Evolutionary conservation across 1,140 invertebrate genomes (phyloP).

Genomic region (Lerema accius): DNA sequence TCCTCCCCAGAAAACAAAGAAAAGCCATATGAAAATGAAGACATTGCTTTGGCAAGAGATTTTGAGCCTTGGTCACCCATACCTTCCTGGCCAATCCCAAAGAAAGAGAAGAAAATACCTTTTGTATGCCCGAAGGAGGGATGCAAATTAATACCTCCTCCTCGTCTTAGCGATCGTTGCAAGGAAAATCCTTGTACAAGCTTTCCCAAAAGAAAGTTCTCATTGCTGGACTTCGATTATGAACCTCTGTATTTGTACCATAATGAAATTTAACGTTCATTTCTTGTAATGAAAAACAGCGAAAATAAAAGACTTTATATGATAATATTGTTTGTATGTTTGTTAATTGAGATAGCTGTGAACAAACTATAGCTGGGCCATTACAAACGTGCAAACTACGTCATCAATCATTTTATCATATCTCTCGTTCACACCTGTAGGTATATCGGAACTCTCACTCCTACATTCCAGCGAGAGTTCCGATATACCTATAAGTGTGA

Average conservation of each 20-base stretch:
- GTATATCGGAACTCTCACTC: no score
- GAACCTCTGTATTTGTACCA: constrained; percentile 3
- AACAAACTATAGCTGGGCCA: no score
- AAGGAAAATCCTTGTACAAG: constrained; percentile 17
- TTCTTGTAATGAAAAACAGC: constrained; percentile 23
- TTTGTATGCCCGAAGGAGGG: constrained; percentile 55
- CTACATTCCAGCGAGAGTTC: no score
- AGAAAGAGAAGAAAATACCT: constrained; percentile 40
- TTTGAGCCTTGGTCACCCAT: constrained; percentile 64
- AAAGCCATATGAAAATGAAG: background rate
- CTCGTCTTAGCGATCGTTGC: constrained; percentile 26
- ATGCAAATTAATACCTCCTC: constrained; percentile 43
- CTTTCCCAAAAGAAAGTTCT: constrained; percentile 14
- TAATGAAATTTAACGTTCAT: constrained; percentile 1
- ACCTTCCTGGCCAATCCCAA: constrained; percentile 54
- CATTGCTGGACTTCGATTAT: background rate
- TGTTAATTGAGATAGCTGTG: no score
- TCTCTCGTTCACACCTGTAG: no score
- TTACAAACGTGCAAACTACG: no score
- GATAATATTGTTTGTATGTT: no score
- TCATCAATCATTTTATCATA: no score
- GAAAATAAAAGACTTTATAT: constrained; percentile 21
- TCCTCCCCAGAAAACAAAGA: background rate
- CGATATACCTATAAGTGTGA: no score
- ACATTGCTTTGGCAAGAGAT: constrained; percentile 39